Base-by-base conservation (phyloP, 35 echinoderm and acorn worm genomes). In the Patiria miniata region DNA sequence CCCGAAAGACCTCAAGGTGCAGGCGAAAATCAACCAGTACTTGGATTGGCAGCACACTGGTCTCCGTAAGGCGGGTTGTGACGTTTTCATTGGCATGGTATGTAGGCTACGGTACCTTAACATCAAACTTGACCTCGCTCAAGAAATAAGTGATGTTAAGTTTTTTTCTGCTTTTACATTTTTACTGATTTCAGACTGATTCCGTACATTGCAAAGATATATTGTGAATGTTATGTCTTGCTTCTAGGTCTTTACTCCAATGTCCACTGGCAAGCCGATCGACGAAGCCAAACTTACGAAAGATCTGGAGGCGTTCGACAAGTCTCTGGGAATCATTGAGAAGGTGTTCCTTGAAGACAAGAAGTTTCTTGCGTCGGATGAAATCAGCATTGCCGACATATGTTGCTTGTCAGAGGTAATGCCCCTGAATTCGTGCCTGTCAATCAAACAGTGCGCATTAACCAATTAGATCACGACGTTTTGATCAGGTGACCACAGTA, bases 31-130 rank as follows among this genome's bases (percentile, higher is more conserved):
- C 53, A 39, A 89, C 39, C 52, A 83, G 39, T 53, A 61, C 18
- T 51, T 82, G 2, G 78, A 77, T 17, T 89, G 87, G 87, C 83
- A 86, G 10, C 89, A 91, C 60, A 86, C 83, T 1, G 61, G 42
- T 7, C 19, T 86, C 19, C 57, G 89, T 17, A 81, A 73, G 8
- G 65, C 26, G 14, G 26, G 65, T 0, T 7, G 10, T 26, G 65
- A 7, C 65, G 29, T 73, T 34, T 73, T 73, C 34, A 22, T 4
- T 32, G 65, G 26, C 65, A 73, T 73, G 65, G 65, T 73, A 73
- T 32, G 29, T 32, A 0, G 28, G 17, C 17, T 1, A 19, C 23
- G 2, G 17, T 2, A 60, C 8, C 28, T 60, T 60, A n/a, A 60
- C 19, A 58, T 22, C 55, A 22, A 58, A 58, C 55, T 58, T 58